Evolutionary conservation across 2,113 vertebrate genomes (phyloP), one percentile per base, ranked within the genome.

Genomic region (Cyphomyrus discorhynchus): DNA sequence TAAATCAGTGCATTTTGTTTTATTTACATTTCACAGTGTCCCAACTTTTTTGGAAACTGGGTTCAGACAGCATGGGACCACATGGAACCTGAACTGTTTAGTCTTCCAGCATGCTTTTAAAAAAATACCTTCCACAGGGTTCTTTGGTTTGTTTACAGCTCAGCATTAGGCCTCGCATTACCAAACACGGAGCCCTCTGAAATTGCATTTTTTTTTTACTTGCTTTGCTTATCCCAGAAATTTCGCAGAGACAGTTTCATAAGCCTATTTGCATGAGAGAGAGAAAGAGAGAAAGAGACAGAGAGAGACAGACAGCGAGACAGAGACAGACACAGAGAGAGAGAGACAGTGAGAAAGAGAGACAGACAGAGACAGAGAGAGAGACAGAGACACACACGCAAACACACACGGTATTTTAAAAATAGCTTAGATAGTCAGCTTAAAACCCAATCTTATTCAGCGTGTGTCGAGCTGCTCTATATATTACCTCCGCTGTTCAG

Each of bases 101-200:
- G 13, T 31, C n/a, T 45, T 89, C 88, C 31, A n/a, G 49, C 35
- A 5, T 27, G 24, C 27, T 9, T 89, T 70, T 53, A 47, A 89
- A 89, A 52, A 89, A 27, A 35, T 6, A 82, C 88, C 88, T 56
- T 49, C 49, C 31, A 42, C 19, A 89, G 17, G 39, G 88, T 53
- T 89, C 88, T 50, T n/a, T 31, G 13, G 62, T 45, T 35, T 89
- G 74, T 83, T 83, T 89, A 83, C 39, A n/a, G 47, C 39, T 82
- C 52, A 50, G 88, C 88, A 89, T 31, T 27, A 53, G 7, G 74
- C 74, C 50, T 39, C 53, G 21, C 47, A 53, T n/a, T 56, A 50
- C 74, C 50, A 80, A 56, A 77, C 24, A 77, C 13, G 82, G 47
- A 82, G 19, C 31, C 49, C 86, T 53, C 50, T 58, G 27, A 87